Evolutionary conservation across 30 jellyfish, hydroid and myxozoan species (phyloP), one percentile per base, ranked within the genome.

Genomic region (Aurelia aurita complex sp. Pacific): DNA sequence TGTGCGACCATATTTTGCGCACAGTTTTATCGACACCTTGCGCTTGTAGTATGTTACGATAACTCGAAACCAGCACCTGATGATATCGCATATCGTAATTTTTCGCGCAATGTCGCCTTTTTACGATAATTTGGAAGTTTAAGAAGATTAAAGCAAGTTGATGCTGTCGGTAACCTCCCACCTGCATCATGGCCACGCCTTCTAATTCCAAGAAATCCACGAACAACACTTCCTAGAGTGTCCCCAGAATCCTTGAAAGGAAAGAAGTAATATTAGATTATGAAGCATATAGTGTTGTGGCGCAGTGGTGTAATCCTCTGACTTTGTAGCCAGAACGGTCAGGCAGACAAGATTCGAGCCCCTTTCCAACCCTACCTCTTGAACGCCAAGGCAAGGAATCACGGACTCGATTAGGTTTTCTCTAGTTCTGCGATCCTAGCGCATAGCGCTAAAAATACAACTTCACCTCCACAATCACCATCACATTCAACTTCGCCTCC

Each of bases 31-130:
- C 11, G 53, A 16, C 10, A n/a, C 12, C 55, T 6, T 63, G 72
- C 72, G 54, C 18, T 42, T 68, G 14, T 6, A 17, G 4, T 3
- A n/a, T 10, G 18, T 85, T 76, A 94, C 4, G 99, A 94, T 6
- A 94, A 74, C 76, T 94, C 99, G 59, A 94, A 94, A 51, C 99
- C 99, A n/a, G 99, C 95, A 2, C 97, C 99, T 2, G 97, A 89
- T 46, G 90, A 66, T 14, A 94, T 85, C 17, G 99, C 97, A 76
- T 94, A 94, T 4, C 93, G 94, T 8, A 94, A 83, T 67, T 94
- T 94, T 7, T 94, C 99, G 34, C 97, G 92, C 18, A 94, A 83
- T 38, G 77, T 69, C 34, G 89, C 77, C 63, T 89, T 94, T 89
- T 80, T 94, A n/a, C 78, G 77, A 50, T 94, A 94, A 65, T 90